phyloP scores from a whole-genome alignment of 1,140 invertebrate species.

The Heliconius himera region DNA sequence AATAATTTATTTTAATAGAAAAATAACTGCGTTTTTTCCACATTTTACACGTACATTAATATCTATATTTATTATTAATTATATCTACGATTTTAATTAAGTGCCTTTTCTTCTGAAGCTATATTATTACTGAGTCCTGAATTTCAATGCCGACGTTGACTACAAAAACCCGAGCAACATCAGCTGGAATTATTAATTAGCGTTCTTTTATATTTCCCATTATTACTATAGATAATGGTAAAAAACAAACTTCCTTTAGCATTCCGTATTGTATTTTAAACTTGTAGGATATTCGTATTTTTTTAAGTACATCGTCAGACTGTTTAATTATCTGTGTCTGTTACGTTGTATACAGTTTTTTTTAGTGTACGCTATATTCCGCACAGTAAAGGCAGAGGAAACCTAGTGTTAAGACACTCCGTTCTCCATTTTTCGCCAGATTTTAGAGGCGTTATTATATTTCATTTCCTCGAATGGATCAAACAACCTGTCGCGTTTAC shows the following conservation, averaged over 20 bases:
- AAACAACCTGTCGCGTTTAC: too few species aligned
- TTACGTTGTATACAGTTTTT: neutral
- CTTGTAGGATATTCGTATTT: neutral
- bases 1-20: too few species aligned
- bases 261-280: neutral
- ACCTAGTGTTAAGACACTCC: too few species aligned
- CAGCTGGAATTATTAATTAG: constrained; percentile 6
- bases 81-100: constrained; percentile 4
- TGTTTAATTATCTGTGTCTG: neutral
- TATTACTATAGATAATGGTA: constrained; percentile 6
- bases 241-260: neutral
- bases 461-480: too few species aligned
- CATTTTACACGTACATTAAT: neutral
- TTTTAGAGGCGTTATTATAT: too few species aligned
- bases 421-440: too few species aligned
- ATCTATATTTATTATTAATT: neutral
- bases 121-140: constrained; percentile 2
- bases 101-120: constrained; percentile 1
- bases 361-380: too few species aligned
- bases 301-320: neutral
- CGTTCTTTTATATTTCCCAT: constrained; percentile 1
- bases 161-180: constrained; percentile 6
- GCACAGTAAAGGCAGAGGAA: too few species aligned
- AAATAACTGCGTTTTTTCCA: too few species aligned
- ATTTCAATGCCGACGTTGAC: neutral